Conservation (phyloP, 2,888 invertebrate species). For the Eulithis testata region DNA sequence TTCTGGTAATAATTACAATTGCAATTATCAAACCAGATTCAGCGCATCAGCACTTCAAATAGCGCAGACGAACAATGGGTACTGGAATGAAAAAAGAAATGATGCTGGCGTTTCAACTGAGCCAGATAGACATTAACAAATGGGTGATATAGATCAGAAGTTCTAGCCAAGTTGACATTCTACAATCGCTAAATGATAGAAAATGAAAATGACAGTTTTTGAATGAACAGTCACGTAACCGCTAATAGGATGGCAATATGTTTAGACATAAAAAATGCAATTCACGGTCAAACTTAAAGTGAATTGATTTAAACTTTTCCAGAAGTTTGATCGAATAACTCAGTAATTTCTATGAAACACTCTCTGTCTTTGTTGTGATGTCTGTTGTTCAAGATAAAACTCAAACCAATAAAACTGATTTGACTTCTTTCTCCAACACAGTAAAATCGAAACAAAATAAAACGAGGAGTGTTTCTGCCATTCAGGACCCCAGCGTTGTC, state of each 20-base stretch:
- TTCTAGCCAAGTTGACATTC: no score
- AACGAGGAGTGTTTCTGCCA: slow-evolving; percentile 9
- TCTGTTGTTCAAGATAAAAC: not conserved
- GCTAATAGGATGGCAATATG: no score
- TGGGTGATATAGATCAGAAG: not conserved
- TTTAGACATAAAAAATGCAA: no score
- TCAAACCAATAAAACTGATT: not conserved
- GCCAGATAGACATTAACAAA: slow-evolving; percentile 10
- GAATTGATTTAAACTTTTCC: no score
- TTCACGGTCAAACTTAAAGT: no score
- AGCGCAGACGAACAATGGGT: slow-evolving; percentile 30
- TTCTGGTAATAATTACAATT: slow-evolving; percentile 19
- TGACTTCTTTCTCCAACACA: not conserved
- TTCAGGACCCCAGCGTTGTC: slow-evolving; percentile 25
- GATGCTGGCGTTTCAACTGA: slow-evolving; percentile 17
- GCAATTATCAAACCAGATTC: slow-evolving; percentile 26
- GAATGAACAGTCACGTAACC: no score
- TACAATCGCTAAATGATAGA: no score
- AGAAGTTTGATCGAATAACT: no score
- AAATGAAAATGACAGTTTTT: no score
- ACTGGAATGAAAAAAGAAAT: slow-evolving; percentile 36
- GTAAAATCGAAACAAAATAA: slow-evolving; percentile 27
- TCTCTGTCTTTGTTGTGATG: no score
- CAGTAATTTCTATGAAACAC: no score
- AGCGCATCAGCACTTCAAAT: slow-evolving; percentile 29